Base-by-base conservation (phyloP, 2,888 invertebrate species). In the Hirtodrosophila alboralis region DNA sequence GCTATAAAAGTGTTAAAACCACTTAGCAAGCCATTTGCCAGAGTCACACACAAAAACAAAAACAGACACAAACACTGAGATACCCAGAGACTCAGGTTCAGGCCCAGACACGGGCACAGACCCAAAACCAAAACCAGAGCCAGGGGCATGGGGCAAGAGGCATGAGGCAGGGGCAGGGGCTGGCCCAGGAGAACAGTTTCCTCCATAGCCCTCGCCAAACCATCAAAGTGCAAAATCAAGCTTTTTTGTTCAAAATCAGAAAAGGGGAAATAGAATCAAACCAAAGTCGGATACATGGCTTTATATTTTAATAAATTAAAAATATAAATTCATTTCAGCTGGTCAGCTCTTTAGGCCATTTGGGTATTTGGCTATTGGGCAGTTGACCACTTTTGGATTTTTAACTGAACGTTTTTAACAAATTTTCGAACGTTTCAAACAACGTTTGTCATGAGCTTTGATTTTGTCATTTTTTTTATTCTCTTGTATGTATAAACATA, bases 1-100 rank as follows among this genome's bases (percentile, higher is more conserved):
- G 85, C 87, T 87, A 84, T 86, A 84, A 87, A 87, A 84, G 86
- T 85, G 88, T 88, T 88, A 87, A 88, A 88, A 81, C 81, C 88
- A 87, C 85, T 87, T 87, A 87, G 77, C 83, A 76, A 81, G 77
- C 75, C 84, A 79, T 79, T 79, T 79, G 80, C 79, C 72, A 66
- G 77, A 56, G 37, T 45, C 45, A 14, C 16, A 21, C 41, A 26
- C 41, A 27, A 12, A 28, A 6, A 36, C 12, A 33, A 27, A 60
- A 27, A 54, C 45, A 41, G 57, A 45, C 12, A 28, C 27, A 31
- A 10, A 12, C n/a, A n/a, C 31, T 16, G 26, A 40, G 33, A 1
- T 26, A 26, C 44, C 37, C n/a, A n/a, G n/a, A n/a, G 12, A 9
- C 23, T 7, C 33, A 7, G 23, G 23, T 34, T 23, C 33, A 36